Conservation (phyloP, 2,797 vertebrate species). For the Spatula clypeata region DNA sequence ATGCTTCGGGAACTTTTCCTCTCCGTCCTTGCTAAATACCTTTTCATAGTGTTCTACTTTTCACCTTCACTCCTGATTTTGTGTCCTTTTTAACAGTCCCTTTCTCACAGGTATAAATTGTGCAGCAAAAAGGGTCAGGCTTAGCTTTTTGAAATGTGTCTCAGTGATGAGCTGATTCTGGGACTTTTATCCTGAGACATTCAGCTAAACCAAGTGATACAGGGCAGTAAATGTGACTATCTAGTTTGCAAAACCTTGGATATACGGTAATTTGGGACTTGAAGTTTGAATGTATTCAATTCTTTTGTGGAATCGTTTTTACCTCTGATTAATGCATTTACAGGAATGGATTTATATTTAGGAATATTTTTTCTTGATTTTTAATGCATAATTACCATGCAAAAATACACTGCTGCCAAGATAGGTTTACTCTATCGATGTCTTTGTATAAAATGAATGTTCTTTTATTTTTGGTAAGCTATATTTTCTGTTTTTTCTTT, state of each 20-base stretch:
- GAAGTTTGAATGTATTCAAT: background rate
- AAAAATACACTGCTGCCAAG: background rate
- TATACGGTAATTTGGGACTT: background rate
- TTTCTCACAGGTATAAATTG: background rate
- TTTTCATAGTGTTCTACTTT: background rate
- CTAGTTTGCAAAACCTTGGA: background rate
- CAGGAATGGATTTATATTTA: background rate
- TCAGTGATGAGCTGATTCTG: background rate
- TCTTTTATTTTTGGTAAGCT: background rate
- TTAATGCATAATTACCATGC: background rate
- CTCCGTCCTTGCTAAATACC: accelerated
- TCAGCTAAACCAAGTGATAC: background rate
- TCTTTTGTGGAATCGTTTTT: background rate
- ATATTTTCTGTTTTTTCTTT: background rate
- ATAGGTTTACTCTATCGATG: background rate
- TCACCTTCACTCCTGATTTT: background rate
- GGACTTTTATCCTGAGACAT: background rate
- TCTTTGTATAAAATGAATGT: background rate
- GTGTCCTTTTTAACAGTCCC: background rate
- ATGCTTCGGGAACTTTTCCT: background rate
- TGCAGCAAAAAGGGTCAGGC: background rate
- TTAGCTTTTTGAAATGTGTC: background rate
- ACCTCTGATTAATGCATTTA: background rate
- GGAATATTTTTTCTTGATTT: background rate
- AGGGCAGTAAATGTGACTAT: background rate